A percentile compares a stretch with the other conserved stretches of the same genome.
Conservation (phyloP, 2,113 vertebrate genomes). For the Pimephales promelas region DNA sequence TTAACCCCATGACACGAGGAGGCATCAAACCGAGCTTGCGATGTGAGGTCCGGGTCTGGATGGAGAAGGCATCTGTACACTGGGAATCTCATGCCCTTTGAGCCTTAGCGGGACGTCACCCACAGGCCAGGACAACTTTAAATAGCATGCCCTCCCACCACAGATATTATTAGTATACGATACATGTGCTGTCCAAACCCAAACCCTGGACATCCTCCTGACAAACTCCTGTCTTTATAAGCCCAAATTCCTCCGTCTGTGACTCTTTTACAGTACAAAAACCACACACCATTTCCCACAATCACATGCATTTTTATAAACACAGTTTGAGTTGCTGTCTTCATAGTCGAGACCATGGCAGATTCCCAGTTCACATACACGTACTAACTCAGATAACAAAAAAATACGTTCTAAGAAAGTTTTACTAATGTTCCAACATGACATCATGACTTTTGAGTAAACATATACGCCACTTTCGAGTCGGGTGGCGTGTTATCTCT, state of each 20-base stretch:
- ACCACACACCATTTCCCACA: constrained; percentile 2
- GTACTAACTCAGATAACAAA: not conserved
- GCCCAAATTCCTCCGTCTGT: not conserved
- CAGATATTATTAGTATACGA: constrained; percentile 70
- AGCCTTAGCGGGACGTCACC: constrained; percentile 79
- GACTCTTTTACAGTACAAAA: constrained; percentile 11
- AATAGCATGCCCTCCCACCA: constrained; percentile 75
- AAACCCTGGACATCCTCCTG: constrained; percentile 31
- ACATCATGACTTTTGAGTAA: too few species aligned
- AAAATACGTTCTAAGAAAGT: too few species aligned
- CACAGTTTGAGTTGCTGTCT: not conserved
- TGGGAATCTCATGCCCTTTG: constrained; percentile 87
- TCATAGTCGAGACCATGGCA: not conserved
- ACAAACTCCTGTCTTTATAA: constrained; percentile 10
- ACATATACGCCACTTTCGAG: too few species aligned
- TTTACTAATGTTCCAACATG: too few species aligned
- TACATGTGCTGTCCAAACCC: constrained; percentile 63
- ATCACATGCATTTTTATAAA: not conserved
- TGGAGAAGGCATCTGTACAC: constrained; percentile 63
- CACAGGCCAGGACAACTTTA: constrained; percentile 75
- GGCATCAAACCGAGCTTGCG: constrained; percentile 40
- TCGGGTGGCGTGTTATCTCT: too few species aligned
- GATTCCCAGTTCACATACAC: not conserved
- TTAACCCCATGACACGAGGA: not conserved
- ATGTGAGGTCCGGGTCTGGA: constrained; percentile 52